Evolutionary conservation across 2,888 invertebrate genomes (phyloP).

Genomic region (Euzophera pinguis): DNA sequence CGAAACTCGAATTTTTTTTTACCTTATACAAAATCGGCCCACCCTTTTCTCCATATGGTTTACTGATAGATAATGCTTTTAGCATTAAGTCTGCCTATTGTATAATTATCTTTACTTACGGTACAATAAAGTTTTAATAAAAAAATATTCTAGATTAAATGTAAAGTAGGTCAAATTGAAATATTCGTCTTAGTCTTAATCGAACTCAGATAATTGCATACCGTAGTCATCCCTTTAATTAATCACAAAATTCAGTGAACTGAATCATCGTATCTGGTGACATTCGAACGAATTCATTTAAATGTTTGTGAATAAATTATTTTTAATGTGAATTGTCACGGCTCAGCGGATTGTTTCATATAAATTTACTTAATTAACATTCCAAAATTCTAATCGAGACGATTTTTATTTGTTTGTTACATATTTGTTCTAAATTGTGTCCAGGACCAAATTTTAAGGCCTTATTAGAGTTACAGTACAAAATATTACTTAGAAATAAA

Average conservation of each 20-base stretch:
- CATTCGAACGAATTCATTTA: background rate
- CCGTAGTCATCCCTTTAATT: background rate
- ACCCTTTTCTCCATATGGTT: too few relatives aligned
- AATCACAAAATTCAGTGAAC: constrained; percentile 9
- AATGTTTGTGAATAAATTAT: background rate
- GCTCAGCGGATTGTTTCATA: background rate
- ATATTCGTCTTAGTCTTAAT: background rate
- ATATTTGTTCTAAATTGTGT: too few relatives aligned
- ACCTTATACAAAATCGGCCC: too few relatives aligned
- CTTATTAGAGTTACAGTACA: too few relatives aligned
- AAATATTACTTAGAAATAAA: too few relatives aligned
- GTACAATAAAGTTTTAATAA: too few relatives aligned
- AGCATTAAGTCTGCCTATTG: too few relatives aligned
- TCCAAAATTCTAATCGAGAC: too few relatives aligned
- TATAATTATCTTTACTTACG: too few relatives aligned
- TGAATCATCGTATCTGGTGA: background rate
- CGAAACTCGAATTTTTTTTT: too few relatives aligned
- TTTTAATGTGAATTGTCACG: background rate
- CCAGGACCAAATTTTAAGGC: too few relatives aligned
- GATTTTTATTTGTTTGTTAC: background rate
- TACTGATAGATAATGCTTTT: too few relatives aligned
- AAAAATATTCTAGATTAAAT: background rate
- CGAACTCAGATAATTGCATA: constrained; percentile 6
- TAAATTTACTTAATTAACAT: background rate
- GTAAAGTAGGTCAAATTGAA: background rate